Percentiles rank a stretch among this genome's conserved stretches.
These are phyloP conservation scores for Heliconius eleuchia DNA, from an alignment of 1,140 invertebrate genomes.

Conservation along the genomic window DNA sequence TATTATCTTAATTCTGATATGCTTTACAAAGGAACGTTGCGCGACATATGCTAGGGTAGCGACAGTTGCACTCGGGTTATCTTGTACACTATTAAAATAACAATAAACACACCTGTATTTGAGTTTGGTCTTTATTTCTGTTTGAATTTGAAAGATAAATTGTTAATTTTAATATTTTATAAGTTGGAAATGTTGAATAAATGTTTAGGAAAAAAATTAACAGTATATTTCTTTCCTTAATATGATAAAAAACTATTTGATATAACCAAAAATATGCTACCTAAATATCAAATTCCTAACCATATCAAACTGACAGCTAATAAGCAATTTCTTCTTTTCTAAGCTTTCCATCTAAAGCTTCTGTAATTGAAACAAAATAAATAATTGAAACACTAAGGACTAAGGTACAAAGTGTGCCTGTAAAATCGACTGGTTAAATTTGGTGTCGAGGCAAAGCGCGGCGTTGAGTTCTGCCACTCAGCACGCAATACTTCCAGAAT, in stretches of 20 bases:
- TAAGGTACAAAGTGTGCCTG: no score
- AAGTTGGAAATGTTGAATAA: neutral
- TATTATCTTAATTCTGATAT: constrained; percentile 79
- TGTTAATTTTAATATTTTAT: neutral
- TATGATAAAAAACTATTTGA: no score
- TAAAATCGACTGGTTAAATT: no score
- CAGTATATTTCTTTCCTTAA: no score
- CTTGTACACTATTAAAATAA: constrained; percentile 11
- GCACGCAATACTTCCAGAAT: no score
- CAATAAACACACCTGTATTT: constrained; percentile 21
- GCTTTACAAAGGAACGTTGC: constrained; percentile 74
- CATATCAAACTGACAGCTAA: no score
- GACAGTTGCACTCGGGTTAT: constrained; percentile 29
- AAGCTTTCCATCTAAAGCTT: no score
- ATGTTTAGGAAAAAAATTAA: neutral
- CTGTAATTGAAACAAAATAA: neutral
- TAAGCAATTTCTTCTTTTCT: no score
- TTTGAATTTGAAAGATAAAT: neutral
- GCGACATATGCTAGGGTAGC: constrained; percentile 61
- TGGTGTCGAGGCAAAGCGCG: no score
- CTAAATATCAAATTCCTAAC: no score
- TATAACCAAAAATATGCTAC: no score
- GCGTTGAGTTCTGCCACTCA: no score
- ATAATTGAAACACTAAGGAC: neutral
- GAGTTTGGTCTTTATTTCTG: constrained; percentile 1